phyloP scores from a whole-genome alignment of 2,888 invertebrate species.

The Diarsia dahlii region DNA sequence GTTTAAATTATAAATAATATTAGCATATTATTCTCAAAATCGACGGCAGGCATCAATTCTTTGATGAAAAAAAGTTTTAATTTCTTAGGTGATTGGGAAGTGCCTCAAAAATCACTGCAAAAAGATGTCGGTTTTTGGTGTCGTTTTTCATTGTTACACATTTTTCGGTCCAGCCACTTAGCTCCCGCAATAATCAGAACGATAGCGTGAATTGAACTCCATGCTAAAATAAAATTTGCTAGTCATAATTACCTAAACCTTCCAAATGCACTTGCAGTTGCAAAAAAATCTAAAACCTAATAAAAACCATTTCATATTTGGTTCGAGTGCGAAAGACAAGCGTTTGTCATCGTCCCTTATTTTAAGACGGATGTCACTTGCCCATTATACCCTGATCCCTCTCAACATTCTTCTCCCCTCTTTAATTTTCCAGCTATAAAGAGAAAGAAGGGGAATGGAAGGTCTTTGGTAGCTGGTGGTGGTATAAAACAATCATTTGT shows the following conservation, averaged over 20 bases:
- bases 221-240: too few relatives aligned
- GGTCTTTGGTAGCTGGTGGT: conserved; percentile 73
- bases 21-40: too few relatives aligned
- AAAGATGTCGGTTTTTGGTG: too few relatives aligned
- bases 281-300: conserved; percentile 10
- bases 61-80: too few relatives aligned
- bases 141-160: too few relatives aligned
- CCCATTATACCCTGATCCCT: conserved; percentile 71
- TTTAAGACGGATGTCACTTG: conserved; percentile 77
- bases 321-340: conserved; percentile 57
- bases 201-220: too few relatives aligned
- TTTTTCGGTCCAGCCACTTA: too few relatives aligned
- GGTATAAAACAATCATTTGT: conserved; percentile 82
- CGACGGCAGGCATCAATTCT: too few relatives aligned
- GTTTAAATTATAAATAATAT: too few relatives aligned
- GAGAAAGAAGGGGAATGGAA: conserved; percentile 49
- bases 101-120: too few relatives aligned
- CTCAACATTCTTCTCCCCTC: conserved; percentile 20
- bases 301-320: conserved; percentile 42
- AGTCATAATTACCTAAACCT: not conserved
- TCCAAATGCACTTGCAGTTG: not conserved
- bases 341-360: conserved; percentile 81
- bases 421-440: conserved; percentile 19
- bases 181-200: too few relatives aligned
- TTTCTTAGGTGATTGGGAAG: too few relatives aligned